Conservation (phyloP, 2,888 invertebrate species). For the Punctoribates punctum region DNA sequence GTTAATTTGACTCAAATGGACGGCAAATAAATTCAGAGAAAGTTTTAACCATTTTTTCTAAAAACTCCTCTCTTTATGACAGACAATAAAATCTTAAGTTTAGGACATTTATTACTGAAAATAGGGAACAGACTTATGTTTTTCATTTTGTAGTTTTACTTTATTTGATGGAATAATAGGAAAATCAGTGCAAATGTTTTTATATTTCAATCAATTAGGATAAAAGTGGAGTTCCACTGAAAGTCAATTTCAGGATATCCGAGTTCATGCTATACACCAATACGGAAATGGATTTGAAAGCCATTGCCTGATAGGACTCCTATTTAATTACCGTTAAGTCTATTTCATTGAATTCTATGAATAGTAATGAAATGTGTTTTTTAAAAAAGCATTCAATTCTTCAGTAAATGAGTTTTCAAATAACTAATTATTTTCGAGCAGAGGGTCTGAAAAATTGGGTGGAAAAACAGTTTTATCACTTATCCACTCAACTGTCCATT, state of each 20-base stretch:
- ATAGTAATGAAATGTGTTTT: background rate
- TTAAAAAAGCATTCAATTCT: background rate
- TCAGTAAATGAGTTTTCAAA: too few relatives aligned
- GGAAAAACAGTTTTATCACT: too few relatives aligned
- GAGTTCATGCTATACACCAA: background rate
- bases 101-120: background rate
- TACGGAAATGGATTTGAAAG: constrained; percentile 19
- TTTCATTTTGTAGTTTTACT: too few relatives aligned
- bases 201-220: background rate
- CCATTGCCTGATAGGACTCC: background rate
- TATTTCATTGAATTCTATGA: background rate
- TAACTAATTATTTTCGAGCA: too few relatives aligned
- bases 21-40: background rate
- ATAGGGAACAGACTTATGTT: too few relatives aligned
- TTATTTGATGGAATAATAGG: too few relatives aligned
- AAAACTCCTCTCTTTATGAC: constrained; percentile 3
- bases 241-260: constrained; percentile 8
- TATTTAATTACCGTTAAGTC: background rate
- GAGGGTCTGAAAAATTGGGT: too few relatives aligned
- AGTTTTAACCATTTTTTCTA: background rate
- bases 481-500: background rate
- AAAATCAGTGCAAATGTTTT: background rate
- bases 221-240: background rate
- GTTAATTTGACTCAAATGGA: background rate
- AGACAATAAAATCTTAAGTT: constrained; percentile 9